Evolutionary conservation across 2,888 invertebrate genomes (phyloP).

Genomic region (Neoascia interrupta): DNA sequence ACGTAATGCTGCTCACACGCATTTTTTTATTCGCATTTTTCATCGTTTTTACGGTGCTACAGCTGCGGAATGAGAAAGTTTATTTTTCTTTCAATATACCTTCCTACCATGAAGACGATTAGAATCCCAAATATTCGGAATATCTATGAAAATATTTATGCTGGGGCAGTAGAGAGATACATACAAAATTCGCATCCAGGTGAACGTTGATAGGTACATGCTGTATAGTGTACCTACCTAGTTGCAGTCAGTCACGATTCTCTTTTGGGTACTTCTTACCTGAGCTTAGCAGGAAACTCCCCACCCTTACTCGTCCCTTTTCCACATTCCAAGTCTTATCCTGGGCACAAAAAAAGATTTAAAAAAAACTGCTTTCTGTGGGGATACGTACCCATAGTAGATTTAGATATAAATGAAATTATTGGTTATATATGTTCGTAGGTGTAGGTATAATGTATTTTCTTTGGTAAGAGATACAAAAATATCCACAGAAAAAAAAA

Average conservation of each 20-base stretch:
- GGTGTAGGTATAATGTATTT: too few species aligned
- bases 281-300: not conserved
- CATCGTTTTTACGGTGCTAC: slow-evolving; percentile 4
- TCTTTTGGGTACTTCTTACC: slow-evolving; percentile 21
- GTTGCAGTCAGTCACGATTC: slow-evolving; percentile 51
- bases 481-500: too few species aligned
- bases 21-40: slow-evolving; percentile 46
- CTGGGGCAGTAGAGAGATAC: not conserved
- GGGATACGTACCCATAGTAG: slow-evolving; percentile 22
- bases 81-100: slow-evolving; percentile 39
- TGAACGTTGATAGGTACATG: slow-evolving; percentile 23
- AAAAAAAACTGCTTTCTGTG: slow-evolving; percentile 19
- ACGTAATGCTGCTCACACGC: slow-evolving; percentile 44
- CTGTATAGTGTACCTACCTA: too few species aligned
- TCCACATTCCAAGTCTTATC: not conserved
- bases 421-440: too few species aligned
- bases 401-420: slow-evolving; percentile 16
- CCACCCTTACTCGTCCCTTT: not conserved
- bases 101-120: too few species aligned
- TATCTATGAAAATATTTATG: slow-evolving; percentile 28
- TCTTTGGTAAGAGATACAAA: too few species aligned
- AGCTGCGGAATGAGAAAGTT: slow-evolving; percentile 38
- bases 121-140: slow-evolving; percentile 52
- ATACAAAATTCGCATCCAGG: slow-evolving; percentile 39
- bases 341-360: slow-evolving; percentile 4